Base-by-base conservation (phyloP, 2,888 invertebrate genomes). In the Meganola albula region DNA sequence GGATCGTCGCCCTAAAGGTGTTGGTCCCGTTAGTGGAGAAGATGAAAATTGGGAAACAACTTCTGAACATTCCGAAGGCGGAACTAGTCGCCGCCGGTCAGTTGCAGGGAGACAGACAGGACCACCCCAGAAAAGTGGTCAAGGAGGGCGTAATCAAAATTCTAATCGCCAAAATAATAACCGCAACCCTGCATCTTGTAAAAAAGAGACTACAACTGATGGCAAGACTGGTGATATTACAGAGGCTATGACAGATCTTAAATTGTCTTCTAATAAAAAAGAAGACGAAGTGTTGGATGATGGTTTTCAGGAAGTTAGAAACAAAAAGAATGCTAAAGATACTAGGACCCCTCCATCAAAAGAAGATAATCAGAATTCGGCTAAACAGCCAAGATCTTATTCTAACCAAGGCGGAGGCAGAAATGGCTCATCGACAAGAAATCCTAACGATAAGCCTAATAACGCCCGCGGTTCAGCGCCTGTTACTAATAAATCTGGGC, bases 251-350 rank as follows among this genome's bases (percentile, higher is more conserved):
- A 63, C 58, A 55, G 84, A 83, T 60, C 62, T 76, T 35, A 83
- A 83, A 46, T 46, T 79, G 54, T 60, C 69, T 36, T 50, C 63
- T 40, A 50, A 42, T 31, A 83, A 78, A 48, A 82, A 80, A 57
- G 77, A 82, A 10, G 88, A 88, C 16, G 87, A 86, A 40, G 71
- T 80, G 11, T 88, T 90, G 35, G 89, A 91, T 31, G 91, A 91
- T 59, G 93, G 93, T 27, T 94, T 95, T 74, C 93, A 94, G 74
- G 95, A 95, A 70, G 95, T 95, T 4, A 90, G 93, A 37, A 93
- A 92, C 33, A 93, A 93, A 71, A 94, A 93, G 65, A 90, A 88
- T 49, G 90, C 89, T 0, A 92, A 92, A 54, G 92, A 91, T 31
- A 66, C 87, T 0, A 84, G 82, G 37, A 70, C 63, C 12, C 70